phyloP scores from a whole-genome alignment of 2,888 invertebrate genomes.

The Rotaria magnacalcarata region DNA sequence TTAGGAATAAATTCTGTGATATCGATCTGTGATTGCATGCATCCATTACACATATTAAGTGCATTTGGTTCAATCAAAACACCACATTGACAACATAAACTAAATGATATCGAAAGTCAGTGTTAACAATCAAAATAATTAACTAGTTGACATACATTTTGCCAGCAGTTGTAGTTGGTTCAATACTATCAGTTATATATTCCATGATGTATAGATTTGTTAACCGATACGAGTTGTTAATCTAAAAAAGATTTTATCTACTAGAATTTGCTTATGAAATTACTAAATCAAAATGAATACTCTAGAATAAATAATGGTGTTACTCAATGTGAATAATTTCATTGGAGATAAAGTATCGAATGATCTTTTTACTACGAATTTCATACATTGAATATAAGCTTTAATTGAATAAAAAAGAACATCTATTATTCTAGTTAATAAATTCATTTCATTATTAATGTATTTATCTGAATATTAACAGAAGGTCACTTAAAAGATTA shows the following conservation, averaged over 20 bases:
- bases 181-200: background rate
- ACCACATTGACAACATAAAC: conserved; percentile 87
- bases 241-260: background rate
- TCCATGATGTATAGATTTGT: background rate
- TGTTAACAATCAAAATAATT: background rate
- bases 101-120: conserved; percentile 24
- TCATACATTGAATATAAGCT: too few relatives aligned
- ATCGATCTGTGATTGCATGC: conserved; percentile 82
- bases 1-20: conserved; percentile 94
- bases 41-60: conserved; percentile 90
- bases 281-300: background rate
- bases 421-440: too few relatives aligned
- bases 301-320: background rate
- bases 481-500: too few relatives aligned
- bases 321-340: too few relatives aligned
- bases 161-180: background rate
- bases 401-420: too few relatives aligned
- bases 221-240: background rate
- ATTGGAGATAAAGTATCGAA: too few relatives aligned
- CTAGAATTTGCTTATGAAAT: background rate
- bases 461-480: too few relatives aligned
- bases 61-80: conserved; percentile 85
- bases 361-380: too few relatives aligned
- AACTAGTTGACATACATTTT: background rate
- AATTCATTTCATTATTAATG: too few relatives aligned